A percentile compares a stretch with the other conserved stretches of the same genome.
Evolutionary conservation across 2,797 vertebrate genomes (phyloP).

Genomic region (Urophycis tenuis): DNA sequence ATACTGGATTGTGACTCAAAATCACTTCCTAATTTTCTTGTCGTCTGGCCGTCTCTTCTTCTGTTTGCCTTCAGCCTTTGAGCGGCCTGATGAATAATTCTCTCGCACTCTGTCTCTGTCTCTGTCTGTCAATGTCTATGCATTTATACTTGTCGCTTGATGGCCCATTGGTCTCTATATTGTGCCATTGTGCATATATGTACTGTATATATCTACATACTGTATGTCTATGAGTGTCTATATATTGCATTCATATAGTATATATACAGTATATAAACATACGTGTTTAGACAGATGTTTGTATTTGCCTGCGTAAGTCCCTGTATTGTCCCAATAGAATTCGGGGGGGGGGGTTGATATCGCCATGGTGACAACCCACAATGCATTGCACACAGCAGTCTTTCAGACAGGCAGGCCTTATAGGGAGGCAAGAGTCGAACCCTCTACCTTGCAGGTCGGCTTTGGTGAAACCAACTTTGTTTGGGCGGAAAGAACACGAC

Average conservation of each 20-base stretch:
- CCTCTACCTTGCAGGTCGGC: slow-evolving; percentile 98
- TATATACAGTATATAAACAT: neutral
- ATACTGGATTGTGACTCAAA: slow-evolving; percentile 23
- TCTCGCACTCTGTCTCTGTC: too few species aligned
- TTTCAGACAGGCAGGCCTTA: slow-evolving; percentile 70
- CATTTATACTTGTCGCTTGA: neutral
- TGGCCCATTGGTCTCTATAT: neutral
- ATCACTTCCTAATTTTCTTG: too few species aligned
- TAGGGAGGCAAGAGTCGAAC: slow-evolving; percentile 64
- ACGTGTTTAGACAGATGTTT: neutral
- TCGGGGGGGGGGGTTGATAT: slow-evolving; percentile 17
- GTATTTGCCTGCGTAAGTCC: slow-evolving; percentile 11
- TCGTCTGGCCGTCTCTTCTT: too few species aligned
- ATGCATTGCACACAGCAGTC: slow-evolving; percentile 73
- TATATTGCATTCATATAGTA: neutral
- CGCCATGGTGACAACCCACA: slow-evolving; percentile 62
- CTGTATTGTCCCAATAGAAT: slow-evolving; percentile 23
- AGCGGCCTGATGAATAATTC: too few species aligned
- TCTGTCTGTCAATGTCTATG: neutral
- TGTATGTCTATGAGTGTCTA: too few species aligned
- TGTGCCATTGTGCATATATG: neutral
- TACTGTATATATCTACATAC: neutral
- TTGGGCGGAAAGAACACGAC: slow-evolving; percentile 77
- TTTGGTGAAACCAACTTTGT: slow-evolving; percentile 99
- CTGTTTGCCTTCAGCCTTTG: too few species aligned